A percentile compares a stretch with the other conserved stretches of the same genome.
Evolutionary conservation across 1,140 invertebrate genomes (phyloP).

Genomic region (Dufourea novaeangliae): DNA sequence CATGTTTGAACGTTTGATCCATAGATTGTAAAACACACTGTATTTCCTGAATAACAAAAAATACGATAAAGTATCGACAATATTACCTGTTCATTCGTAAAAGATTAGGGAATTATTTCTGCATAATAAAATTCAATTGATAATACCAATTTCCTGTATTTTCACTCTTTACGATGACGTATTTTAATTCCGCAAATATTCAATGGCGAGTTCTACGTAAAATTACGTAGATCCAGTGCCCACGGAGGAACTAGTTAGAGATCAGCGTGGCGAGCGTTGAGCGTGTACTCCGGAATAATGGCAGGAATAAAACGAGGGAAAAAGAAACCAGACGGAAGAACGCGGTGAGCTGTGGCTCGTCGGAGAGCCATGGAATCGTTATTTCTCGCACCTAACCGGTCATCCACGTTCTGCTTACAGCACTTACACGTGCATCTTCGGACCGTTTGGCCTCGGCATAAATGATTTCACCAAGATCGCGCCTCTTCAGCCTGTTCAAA

Average conservation of each 20-base stretch:
- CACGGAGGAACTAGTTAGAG: not conserved
- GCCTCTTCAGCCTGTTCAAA: not conserved
- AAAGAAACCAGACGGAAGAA: conserved; percentile 14
- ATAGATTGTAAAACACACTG: too few species aligned
- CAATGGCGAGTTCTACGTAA: not conserved
- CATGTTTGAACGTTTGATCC: too few species aligned
- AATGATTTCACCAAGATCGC: conserved; percentile 1
- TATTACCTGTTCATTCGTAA: too few species aligned
- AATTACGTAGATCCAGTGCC: not conserved
- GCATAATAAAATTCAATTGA: too few species aligned
- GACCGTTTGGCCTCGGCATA: conserved; percentile 33
- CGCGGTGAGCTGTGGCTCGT: conserved; percentile 15
- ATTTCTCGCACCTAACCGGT: conserved; percentile 43
- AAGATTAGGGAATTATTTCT: too few species aligned
- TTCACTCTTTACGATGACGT: too few species aligned
- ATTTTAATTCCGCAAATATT: too few species aligned
- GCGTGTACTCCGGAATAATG: conserved; percentile 24
- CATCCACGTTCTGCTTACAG: conserved; percentile 22
- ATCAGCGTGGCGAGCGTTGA: not conserved
- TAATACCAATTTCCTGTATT: too few species aligned
- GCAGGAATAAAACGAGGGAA: conserved; percentile 5
- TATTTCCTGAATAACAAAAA: too few species aligned
- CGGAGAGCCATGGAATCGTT: conserved; percentile 36
- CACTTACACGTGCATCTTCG: conserved; percentile 49
- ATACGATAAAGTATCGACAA: too few species aligned